Base-by-base conservation (phyloP, 2,113 vertebrate species). In the Haemorhous mexicanus region DNA sequence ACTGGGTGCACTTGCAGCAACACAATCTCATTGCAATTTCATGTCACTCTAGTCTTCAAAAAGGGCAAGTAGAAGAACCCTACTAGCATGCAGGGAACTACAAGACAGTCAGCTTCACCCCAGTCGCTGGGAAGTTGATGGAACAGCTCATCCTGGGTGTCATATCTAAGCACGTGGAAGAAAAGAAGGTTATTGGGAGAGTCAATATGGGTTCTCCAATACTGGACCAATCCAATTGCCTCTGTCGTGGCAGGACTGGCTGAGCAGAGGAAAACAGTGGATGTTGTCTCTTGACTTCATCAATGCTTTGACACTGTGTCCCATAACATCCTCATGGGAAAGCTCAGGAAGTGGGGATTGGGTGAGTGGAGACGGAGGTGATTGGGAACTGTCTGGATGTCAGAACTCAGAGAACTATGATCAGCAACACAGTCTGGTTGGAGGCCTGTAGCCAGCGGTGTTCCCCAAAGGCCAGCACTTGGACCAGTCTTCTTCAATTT, bases 351-450 rank as follows among this genome's bases (percentile, higher is more conserved):
- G 6, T 30, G 16, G 41, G 13, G 24, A 30, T 24, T 85, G 61
- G 30, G 19, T 41, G 35, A 75, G 28, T 13, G 43, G 43, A 75
- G 20, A 30, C 10, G 13, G 28, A 74, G 18, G 5, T 53, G 68
- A 53, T 13, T 44, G 4, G n/a, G 10, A 55, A 12, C 14, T 12
- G 14, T 35, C 62, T 66, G 49, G 32, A 5, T 55, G 39, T 44
- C 41, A 56, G 9, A 32, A 35, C 13, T 67, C 49, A 37, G 28
- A 41, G 28, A 32, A 35, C 14, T 33, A 3, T 15, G 9, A 64
- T 15, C 39, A 63, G 28, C 7, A 22, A 5, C 18, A 64, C 10
- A 0, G 1, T 18, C 30, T 43, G 20, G 7, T 13, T 43, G 37
- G 47, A 72, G 56, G 27, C 16, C 35, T 70, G 19, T 30, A 35